Conservation (phyloP, 2,888 invertebrate species). For the Ophonus ardosiacus region DNA sequence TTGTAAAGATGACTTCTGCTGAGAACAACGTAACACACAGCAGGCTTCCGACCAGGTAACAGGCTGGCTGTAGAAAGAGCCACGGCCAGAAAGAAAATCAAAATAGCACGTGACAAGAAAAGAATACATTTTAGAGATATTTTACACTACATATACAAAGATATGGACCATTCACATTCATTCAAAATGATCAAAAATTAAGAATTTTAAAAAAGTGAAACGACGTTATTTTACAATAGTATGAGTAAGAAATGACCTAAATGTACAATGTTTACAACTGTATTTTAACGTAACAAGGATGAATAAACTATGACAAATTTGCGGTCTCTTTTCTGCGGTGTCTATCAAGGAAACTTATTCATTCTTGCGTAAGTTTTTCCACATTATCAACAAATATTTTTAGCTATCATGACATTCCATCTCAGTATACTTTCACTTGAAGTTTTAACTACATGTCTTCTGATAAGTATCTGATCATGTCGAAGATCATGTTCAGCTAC, state of each 20-base stretch:
- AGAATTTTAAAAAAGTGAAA: too few relatives aligned
- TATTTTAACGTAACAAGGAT: too few relatives aligned
- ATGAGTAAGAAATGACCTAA: too few relatives aligned
- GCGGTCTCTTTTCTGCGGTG: too few relatives aligned
- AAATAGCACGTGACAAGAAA: not conserved
- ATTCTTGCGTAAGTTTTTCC: not conserved
- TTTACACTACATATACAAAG: too few relatives aligned
- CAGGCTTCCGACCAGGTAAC: conserved; percentile 36
- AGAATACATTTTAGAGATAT: not conserved
- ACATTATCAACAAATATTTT: not conserved
- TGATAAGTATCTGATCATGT: not conserved
- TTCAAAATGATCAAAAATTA: too few relatives aligned
- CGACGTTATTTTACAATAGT: too few relatives aligned
- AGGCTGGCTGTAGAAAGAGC: conserved; percentile 33
- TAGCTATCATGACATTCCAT: not conserved
- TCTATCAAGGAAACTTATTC: not conserved
- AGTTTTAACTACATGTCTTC: not conserved
- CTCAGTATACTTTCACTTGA: not conserved
- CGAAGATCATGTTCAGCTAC: not conserved
- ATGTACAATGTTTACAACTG: too few relatives aligned
- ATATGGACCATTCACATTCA: not conserved
- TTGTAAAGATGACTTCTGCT: not conserved
- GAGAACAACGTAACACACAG: not conserved
- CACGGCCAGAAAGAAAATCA: too few relatives aligned
- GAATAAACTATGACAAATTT: too few relatives aligned